phyloP scores from a whole-genome alignment of 2,797 vertebrate species.

The Hemibagrus guttatus region DNA sequence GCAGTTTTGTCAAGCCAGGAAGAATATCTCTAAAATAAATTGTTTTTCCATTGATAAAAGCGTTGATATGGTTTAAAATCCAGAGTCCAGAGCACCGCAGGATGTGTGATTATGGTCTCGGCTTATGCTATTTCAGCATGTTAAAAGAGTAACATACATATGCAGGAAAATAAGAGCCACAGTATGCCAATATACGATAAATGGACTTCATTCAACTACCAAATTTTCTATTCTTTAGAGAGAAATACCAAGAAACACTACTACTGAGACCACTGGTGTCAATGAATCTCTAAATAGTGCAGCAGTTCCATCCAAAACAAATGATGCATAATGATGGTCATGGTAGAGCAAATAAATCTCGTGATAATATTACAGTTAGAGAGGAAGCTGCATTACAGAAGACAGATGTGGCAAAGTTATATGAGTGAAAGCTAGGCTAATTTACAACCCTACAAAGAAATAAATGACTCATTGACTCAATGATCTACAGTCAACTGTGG shows the following conservation, averaged over 20 bases:
- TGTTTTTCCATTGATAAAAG: slow-evolving; percentile 18
- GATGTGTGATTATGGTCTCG: not conserved
- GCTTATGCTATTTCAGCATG: not conserved
- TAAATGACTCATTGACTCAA: slow-evolving; percentile 9
- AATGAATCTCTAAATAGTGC: not conserved
- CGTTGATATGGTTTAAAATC: not conserved
- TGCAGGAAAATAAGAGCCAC: not conserved
- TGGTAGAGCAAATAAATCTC: not conserved
- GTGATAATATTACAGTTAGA: not conserved
- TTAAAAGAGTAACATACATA: not conserved
- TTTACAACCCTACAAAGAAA: slow-evolving; percentile 28
- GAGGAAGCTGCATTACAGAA: not conserved
- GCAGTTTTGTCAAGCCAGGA: not conserved
- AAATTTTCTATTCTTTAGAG: not conserved
- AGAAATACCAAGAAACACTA: not conserved
- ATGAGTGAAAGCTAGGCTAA: slow-evolving; percentile 10
- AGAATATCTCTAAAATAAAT: slow-evolving; percentile 8
- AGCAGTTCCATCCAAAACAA: not conserved
- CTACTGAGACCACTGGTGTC: not conserved
- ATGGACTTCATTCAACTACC: not conserved
- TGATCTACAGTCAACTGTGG: not conserved
- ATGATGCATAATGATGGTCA: not conserved
- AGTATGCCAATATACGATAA: not conserved
- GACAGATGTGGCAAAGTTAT: not conserved
- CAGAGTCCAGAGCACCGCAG: not conserved